Base-by-base conservation (phyloP, 2,797 vertebrate species). In the Acipenser ruthenus region DNA sequence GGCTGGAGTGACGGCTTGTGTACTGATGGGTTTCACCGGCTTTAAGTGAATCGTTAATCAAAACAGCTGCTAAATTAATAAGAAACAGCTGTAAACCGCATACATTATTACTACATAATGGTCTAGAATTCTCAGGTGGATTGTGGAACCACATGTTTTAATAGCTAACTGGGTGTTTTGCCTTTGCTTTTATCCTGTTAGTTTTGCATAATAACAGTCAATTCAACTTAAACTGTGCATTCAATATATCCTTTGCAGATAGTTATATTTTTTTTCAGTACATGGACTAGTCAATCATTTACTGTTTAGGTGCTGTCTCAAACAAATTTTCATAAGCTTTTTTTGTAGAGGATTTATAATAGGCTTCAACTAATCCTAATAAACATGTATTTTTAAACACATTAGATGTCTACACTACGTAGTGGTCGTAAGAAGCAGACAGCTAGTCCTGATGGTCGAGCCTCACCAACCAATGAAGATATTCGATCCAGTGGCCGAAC, bases 341-440 rank as follows among this genome's bases (percentile, higher is more conserved):
- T 37, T 37, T 37, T 37, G 23, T 37, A 37, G 23, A 37, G 23
- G 23, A 4, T 37, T 3, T 37, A 37, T 37, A 37, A 37, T 37
- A 37, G 23, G 23, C 23, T 37, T 37, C 23, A 37, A 37, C 23
- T 37, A 37, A 37, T 37, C 15, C 23, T 37, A 37, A 37, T 37
- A 37, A 12, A 52, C 15, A 49, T 53, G 10, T 15, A 48, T 60
- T 49, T 56, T 66, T 65, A 66, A 1, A 0, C 10, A 4, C 70
- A 37, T 65, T 78, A 98, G 93, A 89, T 98, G 87, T 95, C 96
- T 71, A 94, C 95, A 77, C 86, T 99, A 82, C 93, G 96, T 68
- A 98, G 96, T 77, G 96, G 96, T 73, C 94, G 96, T 74, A 95
- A 95, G 81, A 94, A 97, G 81, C 92, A 96, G 77, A 93, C 95